Conservation (phyloP, 2,113 vertebrate species). For the Phaethon lepturus region DNA sequence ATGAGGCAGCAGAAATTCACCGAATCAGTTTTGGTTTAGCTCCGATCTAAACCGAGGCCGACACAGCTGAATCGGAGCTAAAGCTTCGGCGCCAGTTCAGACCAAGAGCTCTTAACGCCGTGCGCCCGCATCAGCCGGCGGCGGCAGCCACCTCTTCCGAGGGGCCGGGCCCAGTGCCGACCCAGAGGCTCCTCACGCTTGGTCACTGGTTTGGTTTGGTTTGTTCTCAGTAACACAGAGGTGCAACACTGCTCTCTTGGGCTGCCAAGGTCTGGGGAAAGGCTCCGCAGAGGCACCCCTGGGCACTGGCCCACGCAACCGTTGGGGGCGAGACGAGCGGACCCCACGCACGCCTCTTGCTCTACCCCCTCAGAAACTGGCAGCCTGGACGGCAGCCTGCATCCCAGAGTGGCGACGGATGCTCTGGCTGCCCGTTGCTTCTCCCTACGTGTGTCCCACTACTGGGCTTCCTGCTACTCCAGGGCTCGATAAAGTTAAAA, state of each 20-base stretch:
- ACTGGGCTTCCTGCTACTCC: neutral
- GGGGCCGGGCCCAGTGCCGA: neutral
- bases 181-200: neutral
- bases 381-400: neutral
- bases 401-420: neutral
- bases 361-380: accelerated
- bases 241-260: neutral
- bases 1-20: neutral
- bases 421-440: neutral
- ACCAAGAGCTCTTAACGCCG: neutral
- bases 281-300: neutral
- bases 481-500: neutral
- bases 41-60: neutral
- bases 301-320: neutral
- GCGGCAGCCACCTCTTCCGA: neutral
- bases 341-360: accelerated
- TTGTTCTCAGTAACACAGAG: neutral
- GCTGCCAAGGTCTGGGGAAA: neutral
- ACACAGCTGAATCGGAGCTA: neutral
- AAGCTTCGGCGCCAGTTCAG: neutral
- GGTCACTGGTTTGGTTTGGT: neutral
- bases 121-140: accelerated
- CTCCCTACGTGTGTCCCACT: neutral
- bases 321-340: accelerated
- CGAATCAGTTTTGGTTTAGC: neutral